Conservation (phyloP, 2,797 vertebrate species). For the Myiotriccus ornatus region DNA sequence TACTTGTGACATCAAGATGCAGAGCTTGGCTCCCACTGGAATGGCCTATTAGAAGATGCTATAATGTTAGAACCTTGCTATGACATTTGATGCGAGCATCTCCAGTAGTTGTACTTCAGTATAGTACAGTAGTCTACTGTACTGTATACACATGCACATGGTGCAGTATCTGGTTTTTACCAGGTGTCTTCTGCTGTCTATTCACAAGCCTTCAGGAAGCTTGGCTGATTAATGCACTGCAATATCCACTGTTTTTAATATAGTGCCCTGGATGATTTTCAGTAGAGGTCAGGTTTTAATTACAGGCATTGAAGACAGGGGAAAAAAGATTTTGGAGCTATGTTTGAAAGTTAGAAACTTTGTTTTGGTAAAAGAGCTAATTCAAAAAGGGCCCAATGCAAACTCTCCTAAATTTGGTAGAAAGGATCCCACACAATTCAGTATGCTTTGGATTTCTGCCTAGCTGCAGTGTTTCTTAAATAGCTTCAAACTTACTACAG, state of each 20-base stretch:
- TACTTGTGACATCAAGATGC: constrained; percentile 21
- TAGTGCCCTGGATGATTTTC: neutral
- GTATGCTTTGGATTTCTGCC: constrained; percentile 36
- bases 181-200: neutral
- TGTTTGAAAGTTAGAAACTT: neutral
- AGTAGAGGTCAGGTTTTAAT: neutral
- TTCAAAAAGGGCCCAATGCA: neutral
- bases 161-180: neutral
- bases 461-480: constrained; percentile 32
- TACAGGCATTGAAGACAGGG: neutral
- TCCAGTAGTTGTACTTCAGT: neutral
- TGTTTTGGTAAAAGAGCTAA: neutral
- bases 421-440: constrained; percentile 18
- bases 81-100: neutral
- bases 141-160: neutral
- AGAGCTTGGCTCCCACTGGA: neutral
- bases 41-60: neutral
- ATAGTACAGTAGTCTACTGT: neutral
- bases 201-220: neutral
- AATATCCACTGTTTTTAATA: neutral
- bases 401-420: neutral
- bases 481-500: constrained; percentile 25
- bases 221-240: constrained; percentile 20
- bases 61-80: neutral
- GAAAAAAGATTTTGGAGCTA: constrained; percentile 34